A percentile compares a stretch with the other conserved stretches of the same genome.
These are phyloP conservation scores for Loriculus beryllinus DNA, from an alignment of 2,797 vertebrate species.

Conservation along the genomic window DNA sequence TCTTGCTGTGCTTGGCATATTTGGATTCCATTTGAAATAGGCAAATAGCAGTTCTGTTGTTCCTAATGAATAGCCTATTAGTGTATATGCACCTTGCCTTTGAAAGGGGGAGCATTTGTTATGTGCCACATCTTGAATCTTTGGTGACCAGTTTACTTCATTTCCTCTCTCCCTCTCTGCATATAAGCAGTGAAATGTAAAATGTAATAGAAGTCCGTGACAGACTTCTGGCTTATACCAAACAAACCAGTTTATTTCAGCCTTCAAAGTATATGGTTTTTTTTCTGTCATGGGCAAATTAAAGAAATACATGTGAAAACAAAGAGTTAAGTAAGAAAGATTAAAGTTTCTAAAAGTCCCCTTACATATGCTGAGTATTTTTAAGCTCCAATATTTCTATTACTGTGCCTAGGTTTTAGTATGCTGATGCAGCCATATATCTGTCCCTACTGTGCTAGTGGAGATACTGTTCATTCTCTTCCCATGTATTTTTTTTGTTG, in stretches of 20 bases:
- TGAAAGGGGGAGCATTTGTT: slow-evolving; percentile 50
- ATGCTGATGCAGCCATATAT: neutral
- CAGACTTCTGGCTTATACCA: slow-evolving; percentile 23
- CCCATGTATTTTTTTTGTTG: neutral
- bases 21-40: slow-evolving; percentile 74
- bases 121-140: slow-evolving; percentile 65
- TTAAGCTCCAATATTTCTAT: neutral
- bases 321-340: slow-evolving; percentile 43
- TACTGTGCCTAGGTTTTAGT: neutral
- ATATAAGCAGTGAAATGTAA: slow-evolving; percentile 64
- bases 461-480: neutral
- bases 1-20: slow-evolving; percentile 73
- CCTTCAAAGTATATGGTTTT: neutral
- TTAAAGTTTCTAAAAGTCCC: slow-evolving; percentile 19
- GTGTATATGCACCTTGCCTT: slow-evolving; percentile 67
- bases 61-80: slow-evolving; percentile 73
- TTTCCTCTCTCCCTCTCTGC: slow-evolving; percentile 19
- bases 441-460: neutral
- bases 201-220: slow-evolving; percentile 58
- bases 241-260: neutral
- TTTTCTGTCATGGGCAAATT: slow-evolving; percentile 52
- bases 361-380: slow-evolving; percentile 23
- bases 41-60: slow-evolving; percentile 75
- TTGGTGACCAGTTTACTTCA: slow-evolving; percentile 56
- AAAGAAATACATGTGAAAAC: slow-evolving; percentile 53